A percentile compares a stretch with the other conserved stretches of the same genome.
phyloP scores from a whole-genome alignment of 2,888 invertebrate genomes.

The Andricus curvator region DNA sequence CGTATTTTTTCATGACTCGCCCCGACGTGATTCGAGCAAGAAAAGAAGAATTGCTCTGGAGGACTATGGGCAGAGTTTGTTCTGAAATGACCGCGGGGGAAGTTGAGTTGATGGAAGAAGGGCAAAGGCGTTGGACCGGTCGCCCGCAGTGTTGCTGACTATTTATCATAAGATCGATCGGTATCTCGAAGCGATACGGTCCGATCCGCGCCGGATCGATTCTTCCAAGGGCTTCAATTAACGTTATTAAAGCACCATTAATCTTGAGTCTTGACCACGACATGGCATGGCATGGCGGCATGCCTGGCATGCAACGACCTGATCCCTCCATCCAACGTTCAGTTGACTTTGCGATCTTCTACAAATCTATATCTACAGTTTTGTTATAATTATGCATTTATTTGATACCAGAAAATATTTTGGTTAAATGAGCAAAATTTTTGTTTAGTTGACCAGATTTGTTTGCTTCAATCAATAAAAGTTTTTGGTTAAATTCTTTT shows the following conservation, averaged over 20 bases:
- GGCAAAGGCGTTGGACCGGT: conserved; percentile 73
- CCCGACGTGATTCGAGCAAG: background rate
- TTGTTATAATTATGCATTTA: too few species aligned
- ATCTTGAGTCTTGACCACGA: conserved; percentile 61
- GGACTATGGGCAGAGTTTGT: conserved; percentile 16
- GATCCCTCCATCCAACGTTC: conserved; percentile 57
- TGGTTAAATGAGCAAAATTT: too few species aligned
- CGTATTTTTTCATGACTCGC: background rate
- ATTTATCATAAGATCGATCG: conserved; percentile 78
- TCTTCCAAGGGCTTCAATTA: conserved; percentile 77
- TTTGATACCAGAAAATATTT: too few species aligned
- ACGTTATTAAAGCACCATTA: conserved; percentile 77
- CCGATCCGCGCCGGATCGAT: conserved; percentile 73
- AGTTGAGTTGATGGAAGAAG: conserved; percentile 46
- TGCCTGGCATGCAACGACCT: conserved; percentile 67
- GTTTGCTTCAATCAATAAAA: too few species aligned
- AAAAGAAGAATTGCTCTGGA: conserved; percentile 12
- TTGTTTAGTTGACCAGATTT: too few species aligned
- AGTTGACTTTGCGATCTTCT: conserved; percentile 46
- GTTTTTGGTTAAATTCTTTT: too few species aligned
- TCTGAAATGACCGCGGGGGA: conserved; percentile 5
- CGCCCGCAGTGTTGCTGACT: conserved; percentile 77
- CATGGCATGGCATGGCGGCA: conserved; percentile 65
- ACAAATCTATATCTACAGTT: background rate
- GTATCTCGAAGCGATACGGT: conserved; percentile 75